Evolutionary conservation across 2,797 vertebrate species (phyloP), one percentile per base, ranked within the genome.

Genomic region (Darevskia mixta): DNA sequence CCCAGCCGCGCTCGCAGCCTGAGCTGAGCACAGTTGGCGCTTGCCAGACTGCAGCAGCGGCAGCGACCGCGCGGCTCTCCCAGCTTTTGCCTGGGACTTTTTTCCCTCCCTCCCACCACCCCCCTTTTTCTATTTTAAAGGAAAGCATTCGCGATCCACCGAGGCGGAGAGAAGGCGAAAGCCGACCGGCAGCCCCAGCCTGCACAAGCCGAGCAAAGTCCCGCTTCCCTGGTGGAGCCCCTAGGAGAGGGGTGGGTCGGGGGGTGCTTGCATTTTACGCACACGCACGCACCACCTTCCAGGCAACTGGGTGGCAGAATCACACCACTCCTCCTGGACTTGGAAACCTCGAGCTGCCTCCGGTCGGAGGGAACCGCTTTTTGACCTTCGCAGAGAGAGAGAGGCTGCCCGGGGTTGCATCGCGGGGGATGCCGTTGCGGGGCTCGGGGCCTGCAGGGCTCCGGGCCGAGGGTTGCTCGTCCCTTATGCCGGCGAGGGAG

Each of bases 381-480:
- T 20, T 64, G 75, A 72, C 75, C 82, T 79, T 43, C 87, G 82
- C 75, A 43, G 35, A 38, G 41, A n/a, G 41, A 25, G 17, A 32
- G 32, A 25, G 67, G 78, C 81, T 38, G 35, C 4, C 35, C 35
- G 29, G 86, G 61, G 41, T 78, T n/a, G 75, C 76, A 4, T 79
- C 18, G 85, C 69, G n/a, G 38, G 75, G 82, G 64, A 79, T 69
- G 87, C 18, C 17, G 64, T 32, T 32, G 32, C 35, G 7, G 82
- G 82, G 73, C n/a, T 71, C 32, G 29, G 85, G 85, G 85, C 85
- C 85, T 86, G 85, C 55, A 9, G 58, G 61, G 67, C 85, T 79
- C 41, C 49, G 27, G 66, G 66, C 87, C 87, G 79, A 88, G 45
- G 78, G 49, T 49, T 43, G 25, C 87, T 55, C 82, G 11, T 18